Evolutionary conservation across 1,140 invertebrate species (phyloP).

Genomic region (Charaxes varanes): DNA sequence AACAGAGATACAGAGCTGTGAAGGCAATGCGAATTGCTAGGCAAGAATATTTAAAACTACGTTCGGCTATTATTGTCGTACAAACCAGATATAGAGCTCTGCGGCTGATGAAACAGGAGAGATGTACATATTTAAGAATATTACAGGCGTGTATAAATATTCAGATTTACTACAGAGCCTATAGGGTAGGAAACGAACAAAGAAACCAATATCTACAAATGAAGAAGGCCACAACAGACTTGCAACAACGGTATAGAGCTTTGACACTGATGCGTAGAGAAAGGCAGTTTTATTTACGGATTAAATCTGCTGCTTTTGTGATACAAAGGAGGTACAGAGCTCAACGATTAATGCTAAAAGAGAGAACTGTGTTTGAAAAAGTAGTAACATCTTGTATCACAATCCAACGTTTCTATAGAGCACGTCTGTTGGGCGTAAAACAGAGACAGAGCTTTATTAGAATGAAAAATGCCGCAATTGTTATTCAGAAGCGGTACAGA

Average conservation of each 20-base stretch:
- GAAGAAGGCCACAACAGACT: conserved; percentile 17
- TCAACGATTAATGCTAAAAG: conserved; percentile 28
- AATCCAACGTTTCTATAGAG: conserved; percentile 54
- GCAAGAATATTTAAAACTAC: conserved; percentile 19
- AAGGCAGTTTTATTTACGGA: conserved; percentile 27
- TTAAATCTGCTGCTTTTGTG: conserved; percentile 15
- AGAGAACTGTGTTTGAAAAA: conserved; percentile 26
- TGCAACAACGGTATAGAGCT: conserved; percentile 34
- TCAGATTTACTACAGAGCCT: conserved; percentile 49
- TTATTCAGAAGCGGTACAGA: conserved; percentile 53
- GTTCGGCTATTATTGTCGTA: conserved; percentile 17
- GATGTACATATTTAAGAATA: conserved; percentile 25
- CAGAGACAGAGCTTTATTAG: conserved; percentile 44
- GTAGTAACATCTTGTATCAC: conserved; percentile 30
- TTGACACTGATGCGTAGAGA: conserved; percentile 31
- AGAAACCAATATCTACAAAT: conserved; percentile 28
- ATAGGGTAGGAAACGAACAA: conserved; percentile 33
- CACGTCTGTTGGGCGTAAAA: conserved; percentile 32
- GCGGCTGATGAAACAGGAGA: conserved; percentile 31
- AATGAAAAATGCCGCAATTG: conserved; percentile 28
- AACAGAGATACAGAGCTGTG: conserved; percentile 69
- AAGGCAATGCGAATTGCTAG: conserved; percentile 33
- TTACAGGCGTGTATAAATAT: conserved; percentile 36
- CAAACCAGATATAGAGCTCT: conserved; percentile 49
- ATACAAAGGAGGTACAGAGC: conserved; percentile 46